These are phyloP conservation scores for Tachypleus tridentatus DNA, from an alignment of 1,140 invertebrate species.

Conservation along the genomic window DNA sequence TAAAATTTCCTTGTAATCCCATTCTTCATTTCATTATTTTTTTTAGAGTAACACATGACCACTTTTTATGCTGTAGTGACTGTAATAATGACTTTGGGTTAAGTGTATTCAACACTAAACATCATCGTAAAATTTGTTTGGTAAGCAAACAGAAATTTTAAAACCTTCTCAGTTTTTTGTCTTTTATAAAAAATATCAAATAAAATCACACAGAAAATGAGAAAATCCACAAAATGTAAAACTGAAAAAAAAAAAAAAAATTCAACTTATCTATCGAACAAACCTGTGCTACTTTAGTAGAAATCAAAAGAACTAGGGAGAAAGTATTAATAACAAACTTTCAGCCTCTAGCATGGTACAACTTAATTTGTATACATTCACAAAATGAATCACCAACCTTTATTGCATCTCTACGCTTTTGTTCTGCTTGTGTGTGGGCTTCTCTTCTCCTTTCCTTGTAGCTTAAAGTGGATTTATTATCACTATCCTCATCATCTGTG, in stretches of 20 bases:
- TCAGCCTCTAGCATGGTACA: not conserved
- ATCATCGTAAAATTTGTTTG: too few relatives aligned
- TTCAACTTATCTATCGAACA: not conserved
- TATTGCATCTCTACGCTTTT: slow-evolving; percentile 91
- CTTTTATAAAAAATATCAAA: too few relatives aligned
- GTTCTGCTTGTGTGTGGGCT: slow-evolving; percentile 93
- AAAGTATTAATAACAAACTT: not conserved
- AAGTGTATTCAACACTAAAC: too few relatives aligned
- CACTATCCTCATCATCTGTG: slow-evolving; percentile 81
- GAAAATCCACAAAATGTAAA: not conserved
- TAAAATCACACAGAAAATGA: too few relatives aligned
- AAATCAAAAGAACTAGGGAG: not conserved
- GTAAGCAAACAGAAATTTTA: too few relatives aligned
- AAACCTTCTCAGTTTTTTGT: too few relatives aligned
- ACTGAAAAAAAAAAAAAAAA: not conserved
- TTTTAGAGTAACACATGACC: too few relatives aligned
- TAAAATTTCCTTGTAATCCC: too few relatives aligned
- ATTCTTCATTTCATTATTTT: too few relatives aligned
- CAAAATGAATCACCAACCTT: slow-evolving; percentile 40
- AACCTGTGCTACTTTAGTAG: slow-evolving; percentile 26
- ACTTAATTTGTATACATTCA: not conserved
- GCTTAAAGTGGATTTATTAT: slow-evolving; percentile 63
- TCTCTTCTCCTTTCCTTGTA: slow-evolving; percentile 88
- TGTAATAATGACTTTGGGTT: too few relatives aligned
- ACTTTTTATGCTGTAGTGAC: too few relatives aligned